phyloP scores from a whole-genome alignment of 2,113 vertebrate genomes.

The Otolemur garnettii region DNA sequence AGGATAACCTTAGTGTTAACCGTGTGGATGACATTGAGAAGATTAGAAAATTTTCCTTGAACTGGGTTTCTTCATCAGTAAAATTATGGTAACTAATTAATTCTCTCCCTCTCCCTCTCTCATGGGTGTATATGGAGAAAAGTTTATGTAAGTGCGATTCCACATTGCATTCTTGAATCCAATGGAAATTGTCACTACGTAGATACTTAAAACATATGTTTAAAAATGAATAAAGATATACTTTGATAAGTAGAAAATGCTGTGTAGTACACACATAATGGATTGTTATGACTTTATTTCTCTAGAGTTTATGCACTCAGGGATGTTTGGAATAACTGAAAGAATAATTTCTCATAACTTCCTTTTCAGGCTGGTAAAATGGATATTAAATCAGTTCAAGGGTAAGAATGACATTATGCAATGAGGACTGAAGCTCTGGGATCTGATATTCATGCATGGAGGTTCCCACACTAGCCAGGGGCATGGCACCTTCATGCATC shows the following conservation, averaged over 20 bases:
- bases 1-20: background rate
- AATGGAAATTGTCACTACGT: background rate
- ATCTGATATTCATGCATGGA: constrained; percentile 73
- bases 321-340: background rate
- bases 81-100: background rate
- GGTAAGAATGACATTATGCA: constrained; percentile 56
- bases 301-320: background rate
- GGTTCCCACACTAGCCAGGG: constrained; percentile 50
- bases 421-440: constrained; percentile 33
- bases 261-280: background rate
- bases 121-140: background rate
- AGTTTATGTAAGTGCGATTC: background rate
- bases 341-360: background rate
- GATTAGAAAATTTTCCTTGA: background rate
- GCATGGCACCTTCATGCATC: constrained; percentile 69
- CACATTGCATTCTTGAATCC: background rate
- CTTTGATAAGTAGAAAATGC: background rate
- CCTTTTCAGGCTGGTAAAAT: background rate
- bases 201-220: background rate
- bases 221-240: background rate
- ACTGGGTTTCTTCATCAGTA: background rate
- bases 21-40: background rate
- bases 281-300: background rate
- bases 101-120: background rate
- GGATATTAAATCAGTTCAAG: constrained; percentile 70